These are phyloP conservation scores for Flexamia atlantica DNA, from an alignment of 2,888 invertebrate species.

Conservation along the genomic window DNA sequence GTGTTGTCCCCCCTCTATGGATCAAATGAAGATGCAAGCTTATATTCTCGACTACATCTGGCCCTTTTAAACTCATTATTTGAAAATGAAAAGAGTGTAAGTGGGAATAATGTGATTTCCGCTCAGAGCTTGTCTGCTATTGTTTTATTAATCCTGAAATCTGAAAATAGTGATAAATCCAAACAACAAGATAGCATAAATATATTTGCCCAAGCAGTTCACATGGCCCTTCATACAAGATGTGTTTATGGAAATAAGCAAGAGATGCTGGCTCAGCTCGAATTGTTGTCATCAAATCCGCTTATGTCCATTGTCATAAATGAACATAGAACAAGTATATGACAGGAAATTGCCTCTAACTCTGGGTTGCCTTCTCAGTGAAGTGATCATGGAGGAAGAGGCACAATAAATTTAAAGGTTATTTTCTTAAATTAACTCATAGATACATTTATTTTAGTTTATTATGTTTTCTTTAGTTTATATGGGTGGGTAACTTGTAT, in stretches of 20 bases:
- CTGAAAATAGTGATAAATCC: not conserved
- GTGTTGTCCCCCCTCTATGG: constrained; percentile 82
- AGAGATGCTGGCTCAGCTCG: constrained; percentile 52
- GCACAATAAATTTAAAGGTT: constrained; percentile 31
- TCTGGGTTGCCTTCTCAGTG: constrained; percentile 48
- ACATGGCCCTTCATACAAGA: constrained; percentile 87
- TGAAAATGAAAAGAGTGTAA: constrained; percentile 76
- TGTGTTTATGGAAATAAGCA: constrained; percentile 89
- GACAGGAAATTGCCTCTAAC: constrained; percentile 60
- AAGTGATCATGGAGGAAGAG: constrained; percentile 48
- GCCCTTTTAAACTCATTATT: constrained; percentile 82
- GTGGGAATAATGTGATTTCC: constrained; percentile 80
- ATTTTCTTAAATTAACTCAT: not conserved
- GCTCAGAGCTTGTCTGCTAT: constrained; percentile 80
- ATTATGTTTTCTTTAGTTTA: no score
- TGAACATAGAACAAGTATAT: constrained; percentile 52
- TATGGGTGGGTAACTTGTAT: no score
- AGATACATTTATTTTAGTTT: no score
- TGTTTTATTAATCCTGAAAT: constrained; percentile 74
- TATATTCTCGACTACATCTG: constrained; percentile 83
- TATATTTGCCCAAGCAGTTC: constrained; percentile 89
- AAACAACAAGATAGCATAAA: constrained; percentile 80
- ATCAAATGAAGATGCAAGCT: constrained; percentile 70
- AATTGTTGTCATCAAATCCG: constrained; percentile 49
- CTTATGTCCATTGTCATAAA: constrained; percentile 57